A percentile compares a stretch with the other conserved stretches of the same genome.
Evolutionary conservation across 2,888 invertebrate genomes (phyloP).

Genomic region (Apeira syringaria): DNA sequence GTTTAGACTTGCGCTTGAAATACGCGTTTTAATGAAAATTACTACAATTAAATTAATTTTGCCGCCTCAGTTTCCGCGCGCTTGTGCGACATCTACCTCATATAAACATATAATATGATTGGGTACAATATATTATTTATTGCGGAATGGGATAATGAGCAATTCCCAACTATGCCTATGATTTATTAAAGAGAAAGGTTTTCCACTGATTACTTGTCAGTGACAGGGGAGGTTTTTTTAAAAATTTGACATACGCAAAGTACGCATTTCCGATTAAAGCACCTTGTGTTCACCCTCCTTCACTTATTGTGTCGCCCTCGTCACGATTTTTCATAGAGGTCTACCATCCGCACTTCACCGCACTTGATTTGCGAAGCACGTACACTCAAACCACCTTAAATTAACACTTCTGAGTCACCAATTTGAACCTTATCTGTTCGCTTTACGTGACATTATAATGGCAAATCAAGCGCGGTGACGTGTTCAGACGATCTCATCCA

Average conservation of each 20-base stretch:
- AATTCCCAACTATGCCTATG: too few relatives aligned
- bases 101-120: too few relatives aligned
- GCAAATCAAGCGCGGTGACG: slow-evolving; percentile 42
- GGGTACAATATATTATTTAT: too few relatives aligned
- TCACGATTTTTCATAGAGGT: slow-evolving; percentile 80
- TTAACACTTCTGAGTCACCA: slow-evolving; percentile 30
- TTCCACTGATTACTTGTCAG: too few relatives aligned
- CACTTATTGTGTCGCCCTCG: slow-evolving; percentile 73
- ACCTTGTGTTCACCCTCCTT: slow-evolving; percentile 63
- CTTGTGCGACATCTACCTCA: too few relatives aligned
- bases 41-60: too few relatives aligned
- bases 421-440: slow-evolving; percentile 49
- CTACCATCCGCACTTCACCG: slow-evolving; percentile 75
- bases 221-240: slow-evolving; percentile 18
- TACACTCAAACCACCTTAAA: slow-evolving; percentile 45
- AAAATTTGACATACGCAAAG: slow-evolving; percentile 35
- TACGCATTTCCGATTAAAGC: slow-evolving; percentile 73
- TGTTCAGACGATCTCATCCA: slow-evolving; percentile 56
- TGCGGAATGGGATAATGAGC: too few relatives aligned
- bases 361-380: slow-evolving; percentile 82
- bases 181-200: too few relatives aligned
- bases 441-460: slow-evolving; percentile 37
- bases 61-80: too few relatives aligned
- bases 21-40: too few relatives aligned
- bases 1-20: too few relatives aligned